Evolutionary conservation across 2,797 vertebrate genomes (phyloP).

Genomic region (Squalus acanthias): DNA sequence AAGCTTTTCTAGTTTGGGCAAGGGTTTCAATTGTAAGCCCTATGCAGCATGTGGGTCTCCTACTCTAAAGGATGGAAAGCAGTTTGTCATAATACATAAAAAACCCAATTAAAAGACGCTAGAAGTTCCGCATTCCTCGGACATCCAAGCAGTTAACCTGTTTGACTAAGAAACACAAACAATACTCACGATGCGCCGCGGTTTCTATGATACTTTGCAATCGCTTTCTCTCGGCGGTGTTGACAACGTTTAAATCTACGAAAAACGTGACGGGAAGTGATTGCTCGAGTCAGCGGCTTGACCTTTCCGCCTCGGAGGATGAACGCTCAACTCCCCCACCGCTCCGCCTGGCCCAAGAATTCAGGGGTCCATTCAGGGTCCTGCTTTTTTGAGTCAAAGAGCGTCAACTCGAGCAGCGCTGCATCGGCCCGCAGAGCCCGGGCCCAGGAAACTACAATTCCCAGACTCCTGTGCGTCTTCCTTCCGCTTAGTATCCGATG

Average conservation of each 20-base stretch:
- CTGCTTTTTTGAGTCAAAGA: too few relatives aligned
- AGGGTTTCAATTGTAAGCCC: too few relatives aligned
- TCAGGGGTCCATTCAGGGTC: too few relatives aligned
- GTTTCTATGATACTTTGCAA: conserved; percentile 56
- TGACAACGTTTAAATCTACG: conserved; percentile 55
- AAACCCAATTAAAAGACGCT: neutral
- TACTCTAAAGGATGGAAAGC: neutral
- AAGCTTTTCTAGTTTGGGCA: neutral
- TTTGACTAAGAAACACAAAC: too few relatives aligned
- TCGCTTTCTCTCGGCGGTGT: conserved; percentile 49
- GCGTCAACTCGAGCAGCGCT: neutral
- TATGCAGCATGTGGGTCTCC: neutral
- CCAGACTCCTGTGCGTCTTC: neutral
- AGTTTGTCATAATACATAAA: neutral
- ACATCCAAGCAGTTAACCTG: too few relatives aligned
- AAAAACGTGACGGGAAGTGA: conserved; percentile 44
- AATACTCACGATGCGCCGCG: conserved; percentile 60
- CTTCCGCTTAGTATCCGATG: too few relatives aligned
- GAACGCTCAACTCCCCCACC: neutral
- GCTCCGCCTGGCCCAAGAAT: too few relatives aligned
- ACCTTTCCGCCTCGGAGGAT: neutral
- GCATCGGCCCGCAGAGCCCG: too few relatives aligned
- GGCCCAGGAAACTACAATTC: neutral
- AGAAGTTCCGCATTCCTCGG: neutral
- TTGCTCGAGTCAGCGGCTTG: neutral